Evolutionary conservation across 2,113 vertebrate genomes (phyloP).

Genomic region (Halcyon malimbica): DNA sequence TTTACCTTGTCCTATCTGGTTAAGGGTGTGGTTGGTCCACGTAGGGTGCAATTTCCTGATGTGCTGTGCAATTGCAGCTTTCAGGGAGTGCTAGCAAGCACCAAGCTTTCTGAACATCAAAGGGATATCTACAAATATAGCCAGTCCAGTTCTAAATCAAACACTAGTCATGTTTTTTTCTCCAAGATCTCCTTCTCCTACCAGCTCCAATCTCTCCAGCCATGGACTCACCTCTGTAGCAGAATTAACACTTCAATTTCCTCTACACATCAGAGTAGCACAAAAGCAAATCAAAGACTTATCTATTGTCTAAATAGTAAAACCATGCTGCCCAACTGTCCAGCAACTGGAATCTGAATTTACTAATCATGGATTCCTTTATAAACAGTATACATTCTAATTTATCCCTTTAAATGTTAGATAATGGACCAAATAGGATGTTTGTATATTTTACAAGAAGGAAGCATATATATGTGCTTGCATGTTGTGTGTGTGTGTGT

Average conservation of each 20-base stretch:
- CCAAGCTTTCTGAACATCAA: neutral
- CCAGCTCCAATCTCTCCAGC: neutral
- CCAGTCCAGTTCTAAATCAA: neutral
- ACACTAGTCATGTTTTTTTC: neutral
- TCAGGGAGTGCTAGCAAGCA: neutral
- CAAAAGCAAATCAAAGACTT: neutral
- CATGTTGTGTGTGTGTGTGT: neutral
- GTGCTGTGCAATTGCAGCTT: neutral
- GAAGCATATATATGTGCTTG: neutral
- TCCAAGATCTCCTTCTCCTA: neutral
- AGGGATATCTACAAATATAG: neutral
- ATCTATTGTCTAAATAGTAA: neutral
- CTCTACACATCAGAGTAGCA: neutral
- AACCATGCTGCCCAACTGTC: neutral
- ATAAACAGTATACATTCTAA: neutral
- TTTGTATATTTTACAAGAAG: neutral
- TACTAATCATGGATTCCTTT: neutral
- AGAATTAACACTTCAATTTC: neutral
- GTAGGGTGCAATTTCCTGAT: neutral
- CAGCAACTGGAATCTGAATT: neutral
- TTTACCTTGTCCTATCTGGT: neutral
- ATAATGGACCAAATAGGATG: neutral
- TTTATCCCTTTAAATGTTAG: neutral
- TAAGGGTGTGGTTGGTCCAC: neutral
- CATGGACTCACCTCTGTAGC: neutral